phyloP scores from a whole-genome alignment of 37 sponge, comb jelly and placozoan genomes.

The Hormiphora californensis region DNA sequence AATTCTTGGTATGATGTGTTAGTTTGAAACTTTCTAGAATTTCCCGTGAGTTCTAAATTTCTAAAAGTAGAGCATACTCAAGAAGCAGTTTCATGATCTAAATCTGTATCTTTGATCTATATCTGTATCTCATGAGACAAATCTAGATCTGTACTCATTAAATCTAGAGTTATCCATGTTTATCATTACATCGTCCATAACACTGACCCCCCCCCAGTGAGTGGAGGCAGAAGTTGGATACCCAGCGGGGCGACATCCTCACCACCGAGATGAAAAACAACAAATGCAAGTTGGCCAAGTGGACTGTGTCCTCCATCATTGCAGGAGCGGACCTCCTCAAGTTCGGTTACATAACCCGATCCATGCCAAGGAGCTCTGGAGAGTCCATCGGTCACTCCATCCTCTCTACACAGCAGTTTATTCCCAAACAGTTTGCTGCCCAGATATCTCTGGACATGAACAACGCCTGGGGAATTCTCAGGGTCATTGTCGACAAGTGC shows the following conservation, averaged over 20 bases:
- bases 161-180: too few species aligned
- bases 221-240: conserved; percentile 92
- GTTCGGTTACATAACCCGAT: conserved; percentile 83
- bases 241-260: conserved; percentile 88
- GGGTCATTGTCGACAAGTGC: conserved; percentile 78
- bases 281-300: conserved; percentile 91
- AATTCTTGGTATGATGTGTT: too few species aligned
- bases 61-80: too few species aligned
- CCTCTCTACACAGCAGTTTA: conserved; percentile 83
- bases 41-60: too few species aligned
- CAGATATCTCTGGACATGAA: conserved; percentile 83
- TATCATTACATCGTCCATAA: too few species aligned
- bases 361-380: conserved; percentile 53
- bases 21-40: too few species aligned
- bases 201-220: conserved; percentile 61
- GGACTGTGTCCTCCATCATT: conserved; percentile 78
- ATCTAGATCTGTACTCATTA: too few species aligned
- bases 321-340: conserved; percentile 89
- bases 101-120: too few species aligned
- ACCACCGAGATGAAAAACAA: conserved; percentile 99
- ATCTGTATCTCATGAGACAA: too few species aligned
- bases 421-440: conserved; percentile 79
- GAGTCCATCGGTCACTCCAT: conserved; percentile 77
- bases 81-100: too few species aligned
- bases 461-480: conserved; percentile 93